phyloP scores from a whole-genome alignment of 2,888 invertebrate genomes.

The Embidobia sp. region DNA sequence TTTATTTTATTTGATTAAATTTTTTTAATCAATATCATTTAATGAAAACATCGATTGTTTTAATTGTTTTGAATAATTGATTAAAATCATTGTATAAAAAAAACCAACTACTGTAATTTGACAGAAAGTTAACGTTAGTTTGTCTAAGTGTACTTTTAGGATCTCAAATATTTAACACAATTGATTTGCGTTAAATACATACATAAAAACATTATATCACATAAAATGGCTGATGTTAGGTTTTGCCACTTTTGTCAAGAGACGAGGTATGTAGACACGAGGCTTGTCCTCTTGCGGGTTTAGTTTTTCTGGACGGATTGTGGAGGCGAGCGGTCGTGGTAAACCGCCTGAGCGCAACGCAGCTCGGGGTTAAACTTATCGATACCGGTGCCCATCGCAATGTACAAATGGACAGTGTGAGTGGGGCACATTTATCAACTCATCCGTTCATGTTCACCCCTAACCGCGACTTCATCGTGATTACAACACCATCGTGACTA shows the following conservation, averaged over 20 bases:
- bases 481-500: conserved; percentile 8
- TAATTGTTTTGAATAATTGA: too few relatives aligned
- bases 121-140: too few relatives aligned
- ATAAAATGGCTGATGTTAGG: conserved; percentile 76
- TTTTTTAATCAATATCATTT: too few relatives aligned
- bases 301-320: conserved; percentile 74
- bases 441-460: conserved; percentile 31
- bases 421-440: conserved; percentile 8
- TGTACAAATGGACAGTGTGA: conserved; percentile 76
- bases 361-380: conserved; percentile 76
- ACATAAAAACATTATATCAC: too few relatives aligned
- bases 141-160: too few relatives aligned
- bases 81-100: too few relatives aligned
- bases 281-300: conserved; percentile 77
- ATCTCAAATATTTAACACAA: too few relatives aligned
- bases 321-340: conserved; percentile 78
- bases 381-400: conserved; percentile 77
- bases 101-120: too few relatives aligned
- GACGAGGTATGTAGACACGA: conserved; percentile 75
- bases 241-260: conserved; percentile 76
- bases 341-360: conserved; percentile 70
- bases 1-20: too few relatives aligned
- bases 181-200: too few relatives aligned
- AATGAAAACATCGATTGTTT: too few relatives aligned
- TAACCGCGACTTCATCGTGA: conserved; percentile 13